Percentiles rank a stretch among this genome's conserved stretches.
Evolutionary conservation across 35 echinoderm and acorn worm genomes (phyloP).

Genomic region (Patiria miniata): DNA sequence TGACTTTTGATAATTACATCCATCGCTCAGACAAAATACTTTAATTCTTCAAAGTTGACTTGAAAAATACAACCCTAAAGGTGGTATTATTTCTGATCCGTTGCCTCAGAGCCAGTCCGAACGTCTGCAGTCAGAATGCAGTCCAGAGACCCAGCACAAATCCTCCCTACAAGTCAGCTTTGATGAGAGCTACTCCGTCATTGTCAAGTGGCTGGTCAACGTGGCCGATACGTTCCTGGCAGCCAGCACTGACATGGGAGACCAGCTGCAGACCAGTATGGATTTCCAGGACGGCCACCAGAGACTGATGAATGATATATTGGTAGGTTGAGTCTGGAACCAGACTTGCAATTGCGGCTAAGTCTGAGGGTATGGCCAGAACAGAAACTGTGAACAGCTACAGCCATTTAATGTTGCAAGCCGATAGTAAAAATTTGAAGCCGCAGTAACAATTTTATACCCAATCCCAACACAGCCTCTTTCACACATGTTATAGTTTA

Average conservation of each 20-base stretch:
- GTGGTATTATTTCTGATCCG: not conserved
- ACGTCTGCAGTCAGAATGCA: slow-evolving; percentile 69
- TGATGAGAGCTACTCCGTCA: slow-evolving; percentile 74
- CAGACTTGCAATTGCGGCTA: too few species aligned
- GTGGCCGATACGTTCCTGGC: slow-evolving; percentile 83
- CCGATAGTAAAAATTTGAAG: too few species aligned
- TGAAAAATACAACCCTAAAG: too few species aligned
- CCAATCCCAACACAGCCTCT: too few species aligned
- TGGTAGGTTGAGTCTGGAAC: slow-evolving; percentile 51
- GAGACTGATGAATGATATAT: slow-evolving; percentile 71
- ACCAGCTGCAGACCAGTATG: slow-evolving; percentile 78
- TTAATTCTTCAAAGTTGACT: too few species aligned
- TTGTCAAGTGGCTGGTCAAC: slow-evolving; percentile 90
- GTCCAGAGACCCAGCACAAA: slow-evolving; percentile 50
- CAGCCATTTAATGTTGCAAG: too few species aligned
- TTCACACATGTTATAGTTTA: too few species aligned
- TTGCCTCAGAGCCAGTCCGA: slow-evolving; percentile 63
- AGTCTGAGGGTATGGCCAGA: too few species aligned
- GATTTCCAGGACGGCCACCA: slow-evolving; percentile 94
- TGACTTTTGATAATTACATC: too few species aligned
- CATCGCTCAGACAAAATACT: too few species aligned
- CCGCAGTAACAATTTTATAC: too few species aligned
- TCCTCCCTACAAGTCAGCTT: slow-evolving; percentile 58
- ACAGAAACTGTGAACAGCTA: too few species aligned
- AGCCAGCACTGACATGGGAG: slow-evolving; percentile 84